Conservation (phyloP, 2,113 vertebrate genomes). For the Hiodon alosoides region DNA sequence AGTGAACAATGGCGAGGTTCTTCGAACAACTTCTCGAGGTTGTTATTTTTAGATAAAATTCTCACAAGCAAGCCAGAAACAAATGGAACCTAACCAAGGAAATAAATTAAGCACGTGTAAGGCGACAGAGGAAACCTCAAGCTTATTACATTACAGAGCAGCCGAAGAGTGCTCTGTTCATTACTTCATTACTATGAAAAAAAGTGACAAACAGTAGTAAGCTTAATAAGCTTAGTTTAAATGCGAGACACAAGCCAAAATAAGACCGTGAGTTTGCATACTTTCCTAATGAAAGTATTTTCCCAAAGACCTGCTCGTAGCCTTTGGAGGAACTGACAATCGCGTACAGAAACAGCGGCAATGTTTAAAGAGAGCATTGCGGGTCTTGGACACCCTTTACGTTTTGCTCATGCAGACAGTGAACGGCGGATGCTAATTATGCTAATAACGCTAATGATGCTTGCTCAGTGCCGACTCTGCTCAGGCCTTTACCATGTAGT, state of each 20-base stretch:
- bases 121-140: neutral
- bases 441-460: neutral
- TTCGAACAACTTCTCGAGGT: no score
- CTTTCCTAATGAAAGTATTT: constrained; percentile 11
- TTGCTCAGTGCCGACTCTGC: constrained; percentile 3
- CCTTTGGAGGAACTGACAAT: constrained; percentile 5
- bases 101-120: neutral
- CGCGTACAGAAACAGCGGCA: neutral
- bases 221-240: neutral
- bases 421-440: neutral
- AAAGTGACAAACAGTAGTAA: neutral
- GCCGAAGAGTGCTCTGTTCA: neutral
- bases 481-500: constrained; percentile 15
- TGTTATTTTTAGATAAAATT: constrained; percentile 14
- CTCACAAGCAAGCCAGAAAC: constrained; percentile 6
- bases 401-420: neutral
- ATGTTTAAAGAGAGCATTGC: neutral
- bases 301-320: constrained; percentile 8
- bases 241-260: constrained; percentile 2
- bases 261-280: neutral
- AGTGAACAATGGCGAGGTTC: no score
- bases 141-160: neutral
- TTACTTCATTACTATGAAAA: neutral
- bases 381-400: neutral
- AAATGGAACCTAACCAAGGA: neutral